Evolutionary conservation across 1,140 invertebrate genomes (phyloP), one percentile per base, ranked within the genome.

Genomic region (Temnothorax curvispinosus): DNA sequence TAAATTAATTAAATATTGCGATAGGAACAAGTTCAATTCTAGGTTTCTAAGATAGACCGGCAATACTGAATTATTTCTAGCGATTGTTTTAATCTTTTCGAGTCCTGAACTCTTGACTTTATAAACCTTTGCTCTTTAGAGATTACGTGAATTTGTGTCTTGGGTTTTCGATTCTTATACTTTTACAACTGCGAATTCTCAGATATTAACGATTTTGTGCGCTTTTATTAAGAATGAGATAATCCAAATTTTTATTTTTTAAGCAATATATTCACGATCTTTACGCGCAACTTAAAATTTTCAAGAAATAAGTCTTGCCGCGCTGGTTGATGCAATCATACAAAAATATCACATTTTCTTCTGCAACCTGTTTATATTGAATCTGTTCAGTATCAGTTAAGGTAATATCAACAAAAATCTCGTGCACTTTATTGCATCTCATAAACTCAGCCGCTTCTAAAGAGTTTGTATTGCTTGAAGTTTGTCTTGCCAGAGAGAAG

Each of bases 401-500:
- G 13, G 27, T 74, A 74, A 60, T 44, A 56, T 9, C 47, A 81
- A 81, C 65, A 32, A 72, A 47, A 75, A 32, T 50, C n/a, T 58
- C 27, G 38, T 32, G 15, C n/a, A 44, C 11, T 75, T 78, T 85
- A 54, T 88, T 35, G 32, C 58, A 89, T 72, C 44, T 74, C 54
- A 56, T 87, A 50, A 65, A 75, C 47, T 77, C 54, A 71, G 62
- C 50, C n/a, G 11, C 21, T 58, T 47, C 27, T 35, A 8, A 56
- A 41, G 41, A 27, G 52, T 27, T 76, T 77, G 72, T 78, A 9
- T 85, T 89, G 80, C 72, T 50, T 52, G 50, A 58, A 21, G 50
- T 38, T 76, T 77, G 65, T 78, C 21, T 88, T 89, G 87, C 65
- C 38, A n/a, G 38, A 69, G 21, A 11, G 32, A 32, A 60, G 69